phyloP scores from a whole-genome alignment of 37 sponge, comb jelly and placozoan genomes.

The Oopsacas minuta region DNA sequence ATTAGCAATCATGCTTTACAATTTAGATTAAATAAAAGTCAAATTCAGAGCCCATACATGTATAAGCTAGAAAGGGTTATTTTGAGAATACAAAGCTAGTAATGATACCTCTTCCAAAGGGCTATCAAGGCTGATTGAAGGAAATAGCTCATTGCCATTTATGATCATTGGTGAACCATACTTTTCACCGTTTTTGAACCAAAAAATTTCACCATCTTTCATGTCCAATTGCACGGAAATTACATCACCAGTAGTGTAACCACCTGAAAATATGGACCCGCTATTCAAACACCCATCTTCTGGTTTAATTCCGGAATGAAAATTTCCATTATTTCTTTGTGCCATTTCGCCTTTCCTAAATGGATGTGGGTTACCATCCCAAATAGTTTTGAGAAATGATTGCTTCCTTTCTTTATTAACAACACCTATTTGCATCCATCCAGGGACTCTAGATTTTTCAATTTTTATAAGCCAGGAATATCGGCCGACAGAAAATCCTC shows the following conservation, averaged over 20 bases:
- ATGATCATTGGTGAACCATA: constrained; percentile 40
- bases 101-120: constrained; percentile 72
- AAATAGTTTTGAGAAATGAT: constrained; percentile 33
- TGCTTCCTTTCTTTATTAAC: constrained; percentile 44
- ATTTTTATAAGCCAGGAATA: constrained; percentile 64
- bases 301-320: constrained; percentile 45
- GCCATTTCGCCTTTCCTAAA: constrained; percentile 72
- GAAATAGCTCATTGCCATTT: constrained; percentile 28
- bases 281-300: constrained; percentile 44
- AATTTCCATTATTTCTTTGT: constrained; percentile 65
- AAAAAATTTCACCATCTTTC: constrained; percentile 44
- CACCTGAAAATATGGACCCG: constrained; percentile 48
- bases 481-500: constrained; percentile 45
- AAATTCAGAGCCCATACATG: too few relatives aligned
- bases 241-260: constrained; percentile 61
- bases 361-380: constrained; percentile 89
- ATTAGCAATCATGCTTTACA: too few relatives aligned
- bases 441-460: constrained; percentile 60
- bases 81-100: not conserved
- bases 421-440: constrained; percentile 88
- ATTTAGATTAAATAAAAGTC: too few relatives aligned
- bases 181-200: constrained; percentile 63
- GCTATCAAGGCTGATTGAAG: constrained; percentile 70
- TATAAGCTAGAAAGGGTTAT: constrained; percentile 1
- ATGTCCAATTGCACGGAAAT: constrained; percentile 53